Percentiles rank a stretch among this genome's conserved stretches.
These are phyloP conservation scores for Tipula helvola DNA, from an alignment of 2,888 invertebrate species.

Conservation along the genomic window DNA sequence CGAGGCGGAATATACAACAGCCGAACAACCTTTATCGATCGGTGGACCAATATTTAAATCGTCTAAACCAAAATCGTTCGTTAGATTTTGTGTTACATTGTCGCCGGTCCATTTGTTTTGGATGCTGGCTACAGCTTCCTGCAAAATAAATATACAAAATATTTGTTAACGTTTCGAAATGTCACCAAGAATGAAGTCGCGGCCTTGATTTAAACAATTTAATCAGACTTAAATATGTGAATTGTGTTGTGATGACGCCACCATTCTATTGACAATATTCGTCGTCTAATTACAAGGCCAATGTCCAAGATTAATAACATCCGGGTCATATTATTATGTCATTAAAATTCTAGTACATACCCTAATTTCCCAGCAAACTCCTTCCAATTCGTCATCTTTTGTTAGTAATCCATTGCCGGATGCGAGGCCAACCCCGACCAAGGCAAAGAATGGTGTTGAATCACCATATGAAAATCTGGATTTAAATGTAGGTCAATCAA, in stretches of 20 bases:
- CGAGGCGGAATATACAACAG: constrained; percentile 63
- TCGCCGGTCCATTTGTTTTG: constrained; percentile 31
- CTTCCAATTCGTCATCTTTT: constrained; percentile 64
- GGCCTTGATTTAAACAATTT: not conserved
- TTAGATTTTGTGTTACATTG: constrained; percentile 28
- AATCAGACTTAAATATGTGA: not conserved
- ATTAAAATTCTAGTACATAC: constrained; percentile 30
- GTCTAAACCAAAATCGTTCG: constrained; percentile 39
- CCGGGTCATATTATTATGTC: not conserved
- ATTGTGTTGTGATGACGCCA: not conserved
- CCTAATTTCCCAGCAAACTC: constrained; percentile 64
- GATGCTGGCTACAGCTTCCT: constrained; percentile 30
- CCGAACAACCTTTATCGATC: constrained; percentile 70
- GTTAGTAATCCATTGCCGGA: constrained; percentile 61
- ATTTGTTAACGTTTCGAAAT: not conserved
- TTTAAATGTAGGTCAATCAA: constrained; percentile 10
- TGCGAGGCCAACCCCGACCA: constrained; percentile 60
- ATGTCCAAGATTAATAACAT: not conserved
- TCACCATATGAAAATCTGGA: constrained; percentile 49
- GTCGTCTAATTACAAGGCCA: not conserved
- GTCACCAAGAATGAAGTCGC: too few relatives aligned
- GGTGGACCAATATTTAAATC: constrained; percentile 51
- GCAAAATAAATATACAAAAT: not conserved
- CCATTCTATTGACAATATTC: not conserved
- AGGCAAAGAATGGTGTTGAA: constrained; percentile 58